A percentile compares a stretch with the other conserved stretches of the same genome.
Conservation (phyloP, 2,797 vertebrate genomes). For the Setipinna tenuifilis region DNA sequence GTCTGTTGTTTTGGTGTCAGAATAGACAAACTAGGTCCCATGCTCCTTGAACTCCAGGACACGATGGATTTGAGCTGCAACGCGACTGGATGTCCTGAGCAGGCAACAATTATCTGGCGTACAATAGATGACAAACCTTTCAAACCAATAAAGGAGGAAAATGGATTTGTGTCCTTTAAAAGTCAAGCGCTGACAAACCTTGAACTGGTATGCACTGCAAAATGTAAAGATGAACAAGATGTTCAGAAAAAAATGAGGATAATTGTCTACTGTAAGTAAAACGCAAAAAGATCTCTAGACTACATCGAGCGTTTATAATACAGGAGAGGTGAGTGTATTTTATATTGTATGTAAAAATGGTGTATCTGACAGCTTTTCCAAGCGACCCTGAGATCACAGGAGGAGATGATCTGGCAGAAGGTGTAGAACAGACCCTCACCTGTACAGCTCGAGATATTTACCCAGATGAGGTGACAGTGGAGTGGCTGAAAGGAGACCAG, state of each 20-base stretch:
- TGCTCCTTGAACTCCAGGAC: not conserved
- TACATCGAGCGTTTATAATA: not conserved
- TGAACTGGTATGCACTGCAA: not conserved
- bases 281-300: not conserved
- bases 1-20: not conserved
- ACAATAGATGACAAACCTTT: accelerated
- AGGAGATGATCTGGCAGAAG: constrained; percentile 49
- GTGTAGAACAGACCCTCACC: constrained; percentile 49
- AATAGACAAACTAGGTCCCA: not conserved
- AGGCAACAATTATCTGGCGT: not conserved
- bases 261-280: constrained; percentile 41
- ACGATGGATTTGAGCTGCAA: constrained; percentile 31
- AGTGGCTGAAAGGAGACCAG: constrained; percentile 54
- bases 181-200: not conserved
- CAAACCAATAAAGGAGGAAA: not conserved
- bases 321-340: not conserved
- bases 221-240: accelerated
- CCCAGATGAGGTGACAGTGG: constrained; percentile 63
- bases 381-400: constrained; percentile 70
- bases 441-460: constrained; percentile 71
- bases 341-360: not conserved
- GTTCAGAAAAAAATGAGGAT: not conserved
- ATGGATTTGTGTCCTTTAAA: not conserved
- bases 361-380: constrained; percentile 69
- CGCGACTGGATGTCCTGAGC: not conserved